Base-by-base conservation (phyloP, 2,113 vertebrate genomes). In the Nanorana parkeri region DNA sequence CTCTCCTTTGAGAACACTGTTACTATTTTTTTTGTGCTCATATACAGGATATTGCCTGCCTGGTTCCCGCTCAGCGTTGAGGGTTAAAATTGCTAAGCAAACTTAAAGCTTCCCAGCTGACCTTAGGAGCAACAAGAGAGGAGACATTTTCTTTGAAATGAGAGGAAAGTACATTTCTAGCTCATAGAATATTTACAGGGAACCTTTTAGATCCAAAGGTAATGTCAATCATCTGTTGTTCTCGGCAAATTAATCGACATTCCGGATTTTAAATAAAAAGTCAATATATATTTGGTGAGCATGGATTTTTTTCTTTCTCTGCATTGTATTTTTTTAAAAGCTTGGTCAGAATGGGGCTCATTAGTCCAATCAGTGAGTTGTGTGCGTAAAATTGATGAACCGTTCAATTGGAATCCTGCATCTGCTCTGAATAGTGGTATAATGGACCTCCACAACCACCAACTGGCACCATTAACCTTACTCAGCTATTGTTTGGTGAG, bases 241-340 rank as follows among this genome's bases (percentile, higher is more conserved):
- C 55, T 41, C 41, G 28, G 55, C 17, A 36, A 58, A 74, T 74
- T 4, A 32, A 61, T 75, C 71, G 72, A 61, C 72, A 17, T 61
- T 61, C 55, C 8, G 23, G 55, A 41, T 75, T 61, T 56, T 11
- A 23, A 75, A 75, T 61, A 29, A 61, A 75, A 75, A 61, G 72
- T 60, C 72, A 75, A 75, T 75, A 75, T 15, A 75, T 61, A 75
- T 75, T 23, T 60, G 72, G 72, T 61, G 56, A 75, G 29, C 13
- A 60, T 75, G 55, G 72, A 36, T 75, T 75, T 60, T 19, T 60
- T 19, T 75, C 17, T 58, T 29, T 36, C 71, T 29, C 52, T 58
- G 7, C 26, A 24, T 29, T 13, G 3, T 29, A 11, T n/a, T 36
- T 16, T 29, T 58, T 21, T 61, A 41, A 60, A 36, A 56, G 54